Conservation (phyloP, 2,888 invertebrate genomes). For the Apamea sordens region DNA sequence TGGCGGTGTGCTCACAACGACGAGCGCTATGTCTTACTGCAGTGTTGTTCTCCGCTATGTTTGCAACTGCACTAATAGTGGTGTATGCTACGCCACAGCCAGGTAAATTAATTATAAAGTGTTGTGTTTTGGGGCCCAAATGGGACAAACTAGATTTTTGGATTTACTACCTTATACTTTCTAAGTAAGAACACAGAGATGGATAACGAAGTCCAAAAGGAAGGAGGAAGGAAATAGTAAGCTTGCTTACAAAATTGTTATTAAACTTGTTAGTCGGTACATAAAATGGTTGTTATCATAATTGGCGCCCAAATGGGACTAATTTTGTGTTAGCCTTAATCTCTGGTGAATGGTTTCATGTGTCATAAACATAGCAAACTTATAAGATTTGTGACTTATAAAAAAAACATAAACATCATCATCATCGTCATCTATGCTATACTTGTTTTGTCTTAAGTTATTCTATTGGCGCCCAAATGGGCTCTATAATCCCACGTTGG, state of each 20-base stretch:
- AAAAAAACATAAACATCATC: no score
- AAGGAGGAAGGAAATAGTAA: no score
- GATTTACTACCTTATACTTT: not conserved
- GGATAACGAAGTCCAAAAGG: not conserved
- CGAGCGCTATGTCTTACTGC: slow-evolving; percentile 95
- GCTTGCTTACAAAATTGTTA: not conserved
- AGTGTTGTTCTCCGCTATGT: slow-evolving; percentile 94
- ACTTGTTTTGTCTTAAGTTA: not conserved
- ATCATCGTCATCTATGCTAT: no score
- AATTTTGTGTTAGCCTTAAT: not conserved
- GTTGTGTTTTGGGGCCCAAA: slow-evolving; percentile 2
- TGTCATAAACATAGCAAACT: not conserved
- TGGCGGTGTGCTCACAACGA: slow-evolving; percentile 96
- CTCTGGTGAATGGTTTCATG: not conserved
- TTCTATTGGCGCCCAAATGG: slow-evolving; percentile 33
- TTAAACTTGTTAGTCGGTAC: not conserved
- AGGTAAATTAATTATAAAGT: slow-evolving; percentile 88
- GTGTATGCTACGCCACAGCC: slow-evolving; percentile 97
- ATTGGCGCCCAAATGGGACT: slow-evolving; percentile 24
- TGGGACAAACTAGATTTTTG: not conserved
- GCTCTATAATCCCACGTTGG: not conserved
- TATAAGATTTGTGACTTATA: not conserved
- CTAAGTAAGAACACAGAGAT: not conserved
- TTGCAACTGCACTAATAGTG: slow-evolving; percentile 95
- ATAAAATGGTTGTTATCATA: not conserved